phyloP scores from a whole-genome alignment of 2,888 invertebrate species.

The Synergus japonicus region DNA sequence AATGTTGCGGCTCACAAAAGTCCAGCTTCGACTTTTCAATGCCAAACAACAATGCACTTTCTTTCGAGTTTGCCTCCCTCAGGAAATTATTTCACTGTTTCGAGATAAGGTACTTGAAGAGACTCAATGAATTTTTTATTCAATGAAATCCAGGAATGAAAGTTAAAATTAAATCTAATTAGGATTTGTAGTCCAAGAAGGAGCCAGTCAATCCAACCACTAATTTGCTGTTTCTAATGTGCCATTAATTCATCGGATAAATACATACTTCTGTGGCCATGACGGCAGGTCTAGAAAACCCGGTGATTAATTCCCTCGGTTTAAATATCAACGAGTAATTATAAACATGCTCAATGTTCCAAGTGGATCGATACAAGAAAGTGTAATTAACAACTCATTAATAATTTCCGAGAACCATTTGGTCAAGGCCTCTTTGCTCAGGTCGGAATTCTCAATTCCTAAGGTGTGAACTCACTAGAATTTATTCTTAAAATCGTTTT shows the following conservation, averaged over 20 bases:
- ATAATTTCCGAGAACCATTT: conserved; percentile 30
- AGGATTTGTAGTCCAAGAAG: background rate
- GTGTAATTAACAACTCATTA: conserved; percentile 34
- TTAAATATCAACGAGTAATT: conserved; percentile 39
- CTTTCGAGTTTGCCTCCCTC: background rate
- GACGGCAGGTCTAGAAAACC: conserved; percentile 12
- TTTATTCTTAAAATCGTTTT: background rate
- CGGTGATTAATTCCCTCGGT: conserved; percentile 34
- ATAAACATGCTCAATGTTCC: conserved; percentile 18
- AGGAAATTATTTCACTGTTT: background rate
- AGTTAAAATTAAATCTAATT: background rate
- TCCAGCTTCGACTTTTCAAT: conserved; percentile 16
- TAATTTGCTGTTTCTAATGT: conserved; percentile 32
- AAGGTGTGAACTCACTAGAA: background rate
- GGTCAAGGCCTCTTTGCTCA: conserved; percentile 1
- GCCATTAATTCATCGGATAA: conserved; percentile 36
- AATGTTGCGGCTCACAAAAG: background rate
- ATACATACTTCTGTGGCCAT: conserved; percentile 17
- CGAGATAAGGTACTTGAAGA: background rate
- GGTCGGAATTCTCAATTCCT: background rate
- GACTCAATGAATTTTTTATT: background rate
- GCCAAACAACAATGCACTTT: background rate
- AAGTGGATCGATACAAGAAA: conserved; percentile 17
- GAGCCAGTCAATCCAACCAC: background rate
- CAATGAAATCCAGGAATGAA: background rate